Evolutionary conservation across 2,797 vertebrate species (phyloP), one percentile per base, ranked within the genome.

Genomic region (Dromococcyx pavoninus): DNA sequence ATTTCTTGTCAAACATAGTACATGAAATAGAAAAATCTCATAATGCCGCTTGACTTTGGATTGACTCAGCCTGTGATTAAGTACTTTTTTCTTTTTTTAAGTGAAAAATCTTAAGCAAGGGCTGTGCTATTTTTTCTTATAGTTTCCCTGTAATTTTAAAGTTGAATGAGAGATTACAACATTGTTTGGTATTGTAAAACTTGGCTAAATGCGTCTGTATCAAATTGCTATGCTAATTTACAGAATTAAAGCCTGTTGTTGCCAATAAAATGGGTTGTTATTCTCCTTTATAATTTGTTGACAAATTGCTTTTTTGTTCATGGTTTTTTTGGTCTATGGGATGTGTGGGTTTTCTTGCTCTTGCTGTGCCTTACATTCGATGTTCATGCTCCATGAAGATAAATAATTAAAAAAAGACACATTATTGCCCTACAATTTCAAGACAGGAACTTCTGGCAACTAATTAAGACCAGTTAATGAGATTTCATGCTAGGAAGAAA

Each of bases 161-260:
- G 90, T 88, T 86, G 72, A 92, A 80, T 87, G 60, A 91, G 54
- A 44, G 33, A 76, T 78, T 75, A 81, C 79, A 88, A 71, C 84
- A 33, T 85, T 71, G 58, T 82, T 81, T 41, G 67, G 21, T 94
- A 71, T 91, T 89, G 69, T 71, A 96, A 91, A 93, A 95, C 62
- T 80, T 93, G 73, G 73, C 75, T 94, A 91, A 96, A 90, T 91
- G 21, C 64, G 89, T 91, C 91, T 94, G 82, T 93, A 93, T 78
- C 60, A 83, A 93, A 82, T 46, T 94, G 71, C 75, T 86, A 69
- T 48, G 85, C 44, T 83, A 79, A 93, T 70, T 96, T 93, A 82
- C 75, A 80, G 44, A 96, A 96, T 94, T 95, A 97, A 97, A 96
- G 80, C 56, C 74, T 94, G 17, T 10, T 77, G 70, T 90, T 95